Base-by-base conservation (phyloP, 2,888 invertebrate genomes). In the Bellardia bayeri region DNA sequence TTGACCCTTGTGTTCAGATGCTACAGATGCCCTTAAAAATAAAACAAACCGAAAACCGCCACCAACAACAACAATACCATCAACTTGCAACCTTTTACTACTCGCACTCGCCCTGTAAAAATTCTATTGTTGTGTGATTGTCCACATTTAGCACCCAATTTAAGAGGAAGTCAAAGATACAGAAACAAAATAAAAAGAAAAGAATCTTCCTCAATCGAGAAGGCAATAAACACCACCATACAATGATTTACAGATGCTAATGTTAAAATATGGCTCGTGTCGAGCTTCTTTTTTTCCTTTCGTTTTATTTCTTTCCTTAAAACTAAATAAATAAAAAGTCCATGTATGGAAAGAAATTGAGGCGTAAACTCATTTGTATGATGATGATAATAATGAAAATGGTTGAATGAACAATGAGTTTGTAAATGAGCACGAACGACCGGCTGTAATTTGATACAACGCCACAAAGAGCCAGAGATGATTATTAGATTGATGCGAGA, bases 81-180 rank as follows among this genome's bases (percentile, higher is more conserved):
- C 37, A 14, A 61, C 40, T 69, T 33, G 61, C 80, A 74, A 68
- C 68, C 56, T 72, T 79, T 82, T 71, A 45, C 54, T 54, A 64
- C 71, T 64, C n/a, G 42, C 40, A 71, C 6, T 72, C 30, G 23
- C 42, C 40, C 51, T 85, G 81, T 30, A n/a, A 23, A 54, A 72
- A 71, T 30, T 82, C 81, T 82, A 87, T 85, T 87, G 81, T 87
- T 85, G 54, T 80, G n/a, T 45, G 80, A 79, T 79, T 78, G 85
- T 85, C 84, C 78, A 64, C 79, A 87, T 87, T 87, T 85, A 87
- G 85, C 87, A 87, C 87, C 79, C 85, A 87, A 87, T 87, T 87
- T 85, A 79, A 74, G 33, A 87, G 85, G 69, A 78, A 87, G 75
- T 78, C 74, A 80, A 51, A 64, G 42, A 42, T 56, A 75, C 58